Percentiles rank a stretch among this genome's conserved stretches.
Evolutionary conservation across 1,140 invertebrate genomes (phyloP).

Genomic region (Chlorops oryzae): DNA sequence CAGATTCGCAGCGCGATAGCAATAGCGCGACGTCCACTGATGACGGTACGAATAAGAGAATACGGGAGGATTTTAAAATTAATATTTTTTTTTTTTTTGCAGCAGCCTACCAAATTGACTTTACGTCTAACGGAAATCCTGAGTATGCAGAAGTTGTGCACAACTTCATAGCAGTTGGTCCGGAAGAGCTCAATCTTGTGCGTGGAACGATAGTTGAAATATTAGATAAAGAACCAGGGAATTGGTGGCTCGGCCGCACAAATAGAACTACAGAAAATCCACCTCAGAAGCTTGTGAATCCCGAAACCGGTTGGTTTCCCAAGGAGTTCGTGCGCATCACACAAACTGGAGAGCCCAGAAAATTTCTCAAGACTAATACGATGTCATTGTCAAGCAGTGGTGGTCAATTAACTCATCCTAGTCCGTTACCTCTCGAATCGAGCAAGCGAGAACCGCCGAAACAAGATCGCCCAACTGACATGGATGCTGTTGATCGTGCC

Average conservation of each 20-base stretch:
- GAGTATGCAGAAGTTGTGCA: constrained; percentile 45
- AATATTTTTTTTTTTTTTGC: not conserved
- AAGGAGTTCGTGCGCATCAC: constrained; percentile 46
- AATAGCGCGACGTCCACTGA: constrained; percentile 42
- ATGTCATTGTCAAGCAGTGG: too few species aligned
- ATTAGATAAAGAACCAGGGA: constrained; percentile 39
- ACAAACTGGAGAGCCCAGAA: too few species aligned
- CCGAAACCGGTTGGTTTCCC: constrained; percentile 45
- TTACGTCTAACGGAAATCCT: too few species aligned
- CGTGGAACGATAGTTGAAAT: constrained; percentile 41
- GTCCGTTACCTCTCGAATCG: not conserved
- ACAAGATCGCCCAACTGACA: too few species aligned
- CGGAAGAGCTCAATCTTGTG: constrained; percentile 42
- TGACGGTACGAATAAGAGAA: constrained; percentile 30
- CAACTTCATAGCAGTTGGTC: constrained; percentile 41
- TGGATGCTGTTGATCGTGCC: constrained; percentile 30
- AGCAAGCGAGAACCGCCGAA: not conserved
- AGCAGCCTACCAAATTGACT: constrained; percentile 19
- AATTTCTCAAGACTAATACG: too few species aligned
- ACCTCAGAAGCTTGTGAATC: constrained; percentile 35
- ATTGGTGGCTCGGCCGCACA: constrained; percentile 46
- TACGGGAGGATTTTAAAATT: not conserved
- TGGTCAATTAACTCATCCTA: too few species aligned
- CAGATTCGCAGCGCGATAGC: constrained; percentile 38
- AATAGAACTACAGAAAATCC: constrained; percentile 31